A percentile compares a stretch with the other conserved stretches of the same genome.
phyloP scores from a whole-genome alignment of 2,113 vertebrate genomes.

The Myrmecobius fasciatus region DNA sequence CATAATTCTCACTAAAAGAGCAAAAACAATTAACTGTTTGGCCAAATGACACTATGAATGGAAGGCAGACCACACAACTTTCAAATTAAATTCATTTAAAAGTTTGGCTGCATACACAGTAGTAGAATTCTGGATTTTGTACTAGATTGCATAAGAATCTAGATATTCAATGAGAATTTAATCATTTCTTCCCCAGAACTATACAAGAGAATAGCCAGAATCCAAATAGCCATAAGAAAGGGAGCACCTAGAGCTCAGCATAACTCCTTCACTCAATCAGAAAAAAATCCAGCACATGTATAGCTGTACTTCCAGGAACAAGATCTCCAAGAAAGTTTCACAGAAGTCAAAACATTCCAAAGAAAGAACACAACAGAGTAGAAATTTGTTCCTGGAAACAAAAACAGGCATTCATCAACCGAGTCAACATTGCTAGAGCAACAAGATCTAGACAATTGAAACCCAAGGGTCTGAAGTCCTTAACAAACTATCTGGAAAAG shows the following conservation, averaged over 20 bases:
- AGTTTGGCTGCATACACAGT: neutral
- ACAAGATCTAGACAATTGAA: too few species aligned
- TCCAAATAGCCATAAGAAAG: too few species aligned
- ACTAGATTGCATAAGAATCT: neutral
- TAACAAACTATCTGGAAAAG: too few species aligned
- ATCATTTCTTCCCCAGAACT: neutral
- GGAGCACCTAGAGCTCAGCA: neutral
- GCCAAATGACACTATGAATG: neutral
- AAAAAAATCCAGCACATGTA: neutral
- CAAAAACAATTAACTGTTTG: neutral
- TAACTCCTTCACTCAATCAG: neutral
- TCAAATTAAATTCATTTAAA: neutral
- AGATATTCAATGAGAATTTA: neutral
- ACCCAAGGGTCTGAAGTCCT: too few species aligned
- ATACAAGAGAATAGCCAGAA: neutral
- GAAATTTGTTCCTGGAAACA: too few species aligned
- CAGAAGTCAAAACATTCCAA: too few species aligned
- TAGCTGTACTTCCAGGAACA: too few species aligned
- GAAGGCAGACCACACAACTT: neutral
- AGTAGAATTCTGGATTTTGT: neutral
- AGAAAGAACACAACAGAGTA: too few species aligned
- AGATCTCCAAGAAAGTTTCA: too few species aligned
- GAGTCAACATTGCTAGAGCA: too few species aligned
- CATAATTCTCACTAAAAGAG: neutral
- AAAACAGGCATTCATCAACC: too few species aligned